Conservation (phyloP, 2,113 vertebrate genomes). For the Limanda limanda region DNA sequence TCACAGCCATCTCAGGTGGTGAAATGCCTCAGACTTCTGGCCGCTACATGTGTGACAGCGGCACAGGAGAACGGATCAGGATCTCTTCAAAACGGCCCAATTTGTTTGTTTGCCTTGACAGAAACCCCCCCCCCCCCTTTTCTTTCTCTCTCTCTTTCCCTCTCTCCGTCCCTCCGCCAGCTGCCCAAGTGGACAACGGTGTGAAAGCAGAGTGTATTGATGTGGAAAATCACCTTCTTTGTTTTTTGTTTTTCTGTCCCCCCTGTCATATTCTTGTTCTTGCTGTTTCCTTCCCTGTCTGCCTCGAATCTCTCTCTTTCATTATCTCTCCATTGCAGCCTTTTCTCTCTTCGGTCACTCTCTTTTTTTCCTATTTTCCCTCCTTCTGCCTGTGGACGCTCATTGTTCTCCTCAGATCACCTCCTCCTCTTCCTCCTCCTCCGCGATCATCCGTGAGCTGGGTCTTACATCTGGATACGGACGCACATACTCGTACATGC, state of each 20-base stretch:
- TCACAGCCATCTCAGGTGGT: conserved; percentile 17
- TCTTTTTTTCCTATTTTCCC: not conserved
- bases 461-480: conserved; percentile 34
- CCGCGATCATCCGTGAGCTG: conserved; percentile 18
- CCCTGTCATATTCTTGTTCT: conserved; percentile 39
- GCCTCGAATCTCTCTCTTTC: conserved; percentile 23
- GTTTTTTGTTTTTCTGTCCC: conserved; percentile 56
- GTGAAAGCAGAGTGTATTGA: conserved; percentile 60
- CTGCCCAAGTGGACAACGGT: conserved; percentile 57
- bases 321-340: conserved; percentile 13
- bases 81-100: conserved; percentile 59
- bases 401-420: not conserved
- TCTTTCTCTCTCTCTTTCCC: not conserved
- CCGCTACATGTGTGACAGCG: conserved; percentile 20
- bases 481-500: not conserved
- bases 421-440: conserved; percentile 11
- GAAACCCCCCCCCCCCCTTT: conserved; percentile 7
- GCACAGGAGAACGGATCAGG: conserved; percentile 47
- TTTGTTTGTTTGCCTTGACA: conserved; percentile 72
- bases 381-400: not conserved
- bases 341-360: not conserved
- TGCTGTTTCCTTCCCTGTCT: conserved; percentile 19
- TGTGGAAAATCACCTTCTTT: conserved; percentile 73
- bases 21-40: conserved; percentile 31
- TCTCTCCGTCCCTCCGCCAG: conserved; percentile 27